Conservation (phyloP, 1,140 invertebrate species). For the Hylaeus anthracinus region DNA sequence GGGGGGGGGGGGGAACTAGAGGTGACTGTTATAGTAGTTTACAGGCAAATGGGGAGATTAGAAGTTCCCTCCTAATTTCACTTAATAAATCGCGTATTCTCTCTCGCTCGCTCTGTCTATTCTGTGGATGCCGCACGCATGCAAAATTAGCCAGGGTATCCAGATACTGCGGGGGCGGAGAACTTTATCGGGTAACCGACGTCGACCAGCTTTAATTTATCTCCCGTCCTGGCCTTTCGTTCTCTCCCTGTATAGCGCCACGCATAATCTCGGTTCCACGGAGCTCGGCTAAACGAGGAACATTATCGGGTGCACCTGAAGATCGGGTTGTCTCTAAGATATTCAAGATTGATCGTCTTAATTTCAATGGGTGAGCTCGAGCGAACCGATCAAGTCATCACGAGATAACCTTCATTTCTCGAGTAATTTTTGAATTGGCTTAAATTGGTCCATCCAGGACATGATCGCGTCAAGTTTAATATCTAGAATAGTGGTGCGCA, state of each 20-base stretch:
- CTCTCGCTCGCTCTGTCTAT: neutral
- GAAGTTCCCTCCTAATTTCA: constrained; percentile 59
- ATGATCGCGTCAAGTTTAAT: neutral
- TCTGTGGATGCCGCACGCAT: constrained; percentile 27
- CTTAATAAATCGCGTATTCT: constrained; percentile 56
- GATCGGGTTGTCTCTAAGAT: constrained; percentile 38
- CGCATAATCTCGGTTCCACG: constrained; percentile 33
- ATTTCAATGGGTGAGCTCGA: constrained; percentile 28
- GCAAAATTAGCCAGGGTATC: constrained; percentile 46
- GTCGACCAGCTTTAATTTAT: constrained; percentile 48
- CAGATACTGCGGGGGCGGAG: constrained; percentile 41
- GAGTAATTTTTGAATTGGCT: constrained; percentile 1
- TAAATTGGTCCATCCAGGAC: constrained; percentile 2
- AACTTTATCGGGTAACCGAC: constrained; percentile 50
- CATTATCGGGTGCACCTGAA: constrained; percentile 33
- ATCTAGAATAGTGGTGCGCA: neutral
- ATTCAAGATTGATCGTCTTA: constrained; percentile 42
- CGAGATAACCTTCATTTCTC: neutral
- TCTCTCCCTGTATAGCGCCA: constrained; percentile 19
- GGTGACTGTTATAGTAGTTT: constrained; percentile 37
- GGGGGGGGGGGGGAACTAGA: neutral
- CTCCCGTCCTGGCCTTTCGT: constrained; percentile 38
- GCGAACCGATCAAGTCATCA: constrained; percentile 39
- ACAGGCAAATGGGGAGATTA: constrained; percentile 58
- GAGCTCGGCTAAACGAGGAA: neutral